Percentiles rank a stretch among this genome's conserved stretches.
Conservation (phyloP, 2,797 vertebrate species). For the Liparis tanakae region DNA sequence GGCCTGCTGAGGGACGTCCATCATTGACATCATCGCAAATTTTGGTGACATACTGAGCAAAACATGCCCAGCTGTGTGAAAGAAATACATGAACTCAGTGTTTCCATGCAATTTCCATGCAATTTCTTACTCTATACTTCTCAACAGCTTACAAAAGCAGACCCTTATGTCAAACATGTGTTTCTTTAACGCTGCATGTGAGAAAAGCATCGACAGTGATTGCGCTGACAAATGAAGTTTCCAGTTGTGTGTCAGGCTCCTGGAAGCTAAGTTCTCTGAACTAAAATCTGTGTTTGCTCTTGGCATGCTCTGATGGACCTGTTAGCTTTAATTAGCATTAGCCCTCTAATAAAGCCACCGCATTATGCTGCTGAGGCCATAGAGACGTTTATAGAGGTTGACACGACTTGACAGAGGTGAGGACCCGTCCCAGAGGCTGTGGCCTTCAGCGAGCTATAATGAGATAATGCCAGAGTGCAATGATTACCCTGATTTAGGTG, state of each 20-base stretch:
- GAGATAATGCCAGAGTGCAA: slow-evolving; percentile 52
- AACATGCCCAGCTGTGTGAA: slow-evolving; percentile 77
- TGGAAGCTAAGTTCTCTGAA: slow-evolving; percentile 38
- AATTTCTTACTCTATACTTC: slow-evolving; percentile 28
- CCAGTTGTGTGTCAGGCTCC: slow-evolving; percentile 54
- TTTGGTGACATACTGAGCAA: slow-evolving; percentile 69
- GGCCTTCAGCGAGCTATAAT: slow-evolving; percentile 55
- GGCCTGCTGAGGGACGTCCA: slow-evolving; percentile 67
- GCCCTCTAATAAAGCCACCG: slow-evolving; percentile 46
- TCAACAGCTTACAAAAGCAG: slow-evolving; percentile 61
- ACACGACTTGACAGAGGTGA: slow-evolving; percentile 69
- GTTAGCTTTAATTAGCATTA: slow-evolving; percentile 78
- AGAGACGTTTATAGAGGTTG: slow-evolving; percentile 71
- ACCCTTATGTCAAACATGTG: slow-evolving; percentile 62
- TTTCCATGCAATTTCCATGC: slow-evolving; percentile 57
- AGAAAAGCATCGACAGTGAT: slow-evolving; percentile 56
- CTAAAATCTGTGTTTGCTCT: slow-evolving; percentile 61
- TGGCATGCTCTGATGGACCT: slow-evolving; percentile 55
- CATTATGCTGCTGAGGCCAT: slow-evolving; percentile 40
- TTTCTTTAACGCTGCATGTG: slow-evolving; percentile 45
- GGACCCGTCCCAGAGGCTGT: slow-evolving; percentile 46
- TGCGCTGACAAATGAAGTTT: slow-evolving; percentile 59
- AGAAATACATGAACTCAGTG: slow-evolving; percentile 69
- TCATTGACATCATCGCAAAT: slow-evolving; percentile 75
- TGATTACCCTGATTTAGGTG: slow-evolving; percentile 51